Percentiles rank a stretch among this genome's conserved stretches.
These are phyloP conservation scores for Cantharis rufa DNA, from an alignment of 2,888 invertebrate species.

Conservation along the genomic window DNA sequence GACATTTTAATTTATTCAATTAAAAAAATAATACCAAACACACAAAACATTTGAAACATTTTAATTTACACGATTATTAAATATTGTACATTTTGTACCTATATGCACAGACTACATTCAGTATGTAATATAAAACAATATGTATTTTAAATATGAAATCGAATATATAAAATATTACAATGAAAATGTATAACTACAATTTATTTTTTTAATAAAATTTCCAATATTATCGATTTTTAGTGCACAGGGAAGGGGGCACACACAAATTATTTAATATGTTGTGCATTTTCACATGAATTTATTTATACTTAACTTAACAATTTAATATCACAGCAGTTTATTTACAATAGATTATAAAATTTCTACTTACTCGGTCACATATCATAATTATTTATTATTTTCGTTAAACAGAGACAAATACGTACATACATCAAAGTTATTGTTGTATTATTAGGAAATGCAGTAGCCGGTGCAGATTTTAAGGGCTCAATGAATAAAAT, in stretches of 20 bases:
- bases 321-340: slow-evolving; percentile 41
- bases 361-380: slow-evolving; percentile 12
- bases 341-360: slow-evolving; percentile 24
- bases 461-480: slow-evolving; percentile 38
- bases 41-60: neutral
- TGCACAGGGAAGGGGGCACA: slow-evolving; percentile 6
- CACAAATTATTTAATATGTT: slow-evolving; percentile 12
- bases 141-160: neutral
- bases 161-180: slow-evolving; percentile 6
- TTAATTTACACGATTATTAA: slow-evolving; percentile 14
- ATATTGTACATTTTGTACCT: neutral
- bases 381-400: neutral
- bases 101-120: slow-evolving; percentile 7
- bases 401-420: neutral
- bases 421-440: too few relatives aligned
- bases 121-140: slow-evolving; percentile 7
- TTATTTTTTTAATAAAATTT: neutral
- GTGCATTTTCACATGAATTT: slow-evolving; percentile 15
- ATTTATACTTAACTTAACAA: slow-evolving; percentile 7
- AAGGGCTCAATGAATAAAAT: slow-evolving; percentile 49
- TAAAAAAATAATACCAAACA: neutral
- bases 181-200: neutral
- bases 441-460: slow-evolving; percentile 14
- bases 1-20: neutral
- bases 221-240: slow-evolving; percentile 1